Conservation (phyloP, 2,797 vertebrate genomes). For the Leuciscus waleckii region DNA sequence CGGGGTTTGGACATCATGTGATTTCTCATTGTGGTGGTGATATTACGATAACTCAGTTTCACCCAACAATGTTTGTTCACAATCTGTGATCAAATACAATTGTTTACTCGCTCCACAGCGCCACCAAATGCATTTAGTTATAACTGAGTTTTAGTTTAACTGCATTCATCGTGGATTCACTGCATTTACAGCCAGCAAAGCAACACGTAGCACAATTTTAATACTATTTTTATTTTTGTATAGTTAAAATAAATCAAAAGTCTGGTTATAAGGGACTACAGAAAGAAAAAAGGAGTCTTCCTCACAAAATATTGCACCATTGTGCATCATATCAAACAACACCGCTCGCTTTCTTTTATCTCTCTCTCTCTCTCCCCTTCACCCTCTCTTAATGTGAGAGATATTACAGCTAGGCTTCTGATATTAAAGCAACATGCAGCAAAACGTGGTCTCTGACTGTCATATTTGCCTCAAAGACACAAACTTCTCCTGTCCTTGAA, state of each 20-base stretch:
- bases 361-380: background rate
- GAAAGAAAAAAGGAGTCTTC: background rate
- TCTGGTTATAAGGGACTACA: background rate
- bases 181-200: background rate
- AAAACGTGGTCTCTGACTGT: constrained; percentile 11
- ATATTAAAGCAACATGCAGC: constrained; percentile 5
- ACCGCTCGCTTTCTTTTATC: background rate
- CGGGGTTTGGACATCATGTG: background rate
- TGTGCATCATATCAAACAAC: constrained; percentile 20
- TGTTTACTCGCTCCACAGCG: background rate
- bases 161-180: background rate
- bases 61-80: background rate
- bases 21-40: background rate
- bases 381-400: background rate
- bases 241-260: background rate
- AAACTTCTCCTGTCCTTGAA: constrained; percentile 33
- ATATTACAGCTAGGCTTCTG: constrained; percentile 32
- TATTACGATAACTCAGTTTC: background rate
- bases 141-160: background rate
- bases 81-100: background rate
- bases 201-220: background rate
- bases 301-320: constrained; percentile 15
- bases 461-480: constrained; percentile 16
- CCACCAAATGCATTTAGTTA: background rate
- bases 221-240: background rate